A percentile compares a stretch with the other conserved stretches of the same genome.
phyloP scores from a whole-genome alignment of 2,113 vertebrate genomes.

The Pyrgilauda ruficollis region DNA sequence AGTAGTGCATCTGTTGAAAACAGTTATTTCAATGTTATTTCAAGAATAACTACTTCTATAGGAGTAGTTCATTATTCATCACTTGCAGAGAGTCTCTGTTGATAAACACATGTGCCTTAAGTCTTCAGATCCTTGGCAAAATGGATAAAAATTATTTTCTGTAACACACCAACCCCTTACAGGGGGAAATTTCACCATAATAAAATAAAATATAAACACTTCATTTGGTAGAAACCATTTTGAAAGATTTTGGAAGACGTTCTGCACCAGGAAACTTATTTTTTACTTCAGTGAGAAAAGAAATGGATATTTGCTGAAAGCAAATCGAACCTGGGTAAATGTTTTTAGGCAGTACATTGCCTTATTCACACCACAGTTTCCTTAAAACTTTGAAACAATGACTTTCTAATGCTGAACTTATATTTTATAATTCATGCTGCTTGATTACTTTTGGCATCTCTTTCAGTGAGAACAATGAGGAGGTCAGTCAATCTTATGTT shows the following conservation, averaged over 20 bases:
- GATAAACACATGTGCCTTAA: neutral
- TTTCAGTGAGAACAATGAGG: neutral
- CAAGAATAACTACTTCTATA: neutral
- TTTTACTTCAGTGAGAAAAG: neutral
- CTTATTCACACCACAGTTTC: neutral
- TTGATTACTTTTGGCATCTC: constrained; percentile 2
- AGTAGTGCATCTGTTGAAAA: neutral
- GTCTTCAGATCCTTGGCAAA: neutral
- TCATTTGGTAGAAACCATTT: neutral
- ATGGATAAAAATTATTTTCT: neutral
- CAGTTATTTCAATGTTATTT: neutral
- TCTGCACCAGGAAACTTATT: neutral
- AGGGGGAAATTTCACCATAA: neutral
- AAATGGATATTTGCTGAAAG: neutral
- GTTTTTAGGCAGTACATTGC: neutral
- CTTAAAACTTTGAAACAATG: constrained; percentile 7
- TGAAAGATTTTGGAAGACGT: neutral
- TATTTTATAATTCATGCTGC: constrained; percentile 34
- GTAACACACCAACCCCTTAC: neutral
- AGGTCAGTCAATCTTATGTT: neutral
- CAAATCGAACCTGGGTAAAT: neutral
- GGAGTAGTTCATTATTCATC: neutral
- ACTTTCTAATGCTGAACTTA: neutral
- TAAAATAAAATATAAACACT: neutral
- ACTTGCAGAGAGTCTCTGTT: neutral